Evolutionary conservation across 2,888 invertebrate genomes (phyloP), one percentile per base, ranked within the genome.

Genomic region (Argynnis bischoffii): DNA sequence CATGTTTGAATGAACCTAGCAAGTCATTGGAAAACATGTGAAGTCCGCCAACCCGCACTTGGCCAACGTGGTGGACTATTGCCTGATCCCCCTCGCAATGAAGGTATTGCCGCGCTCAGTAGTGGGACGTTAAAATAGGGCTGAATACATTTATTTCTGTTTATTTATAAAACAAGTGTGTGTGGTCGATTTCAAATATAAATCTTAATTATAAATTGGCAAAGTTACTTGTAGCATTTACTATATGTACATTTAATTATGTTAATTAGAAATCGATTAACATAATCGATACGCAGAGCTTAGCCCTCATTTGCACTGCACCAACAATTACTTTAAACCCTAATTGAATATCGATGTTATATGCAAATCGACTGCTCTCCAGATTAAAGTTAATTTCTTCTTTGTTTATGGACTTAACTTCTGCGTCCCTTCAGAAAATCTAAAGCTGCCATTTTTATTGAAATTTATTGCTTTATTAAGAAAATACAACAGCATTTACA

Each of bases 271-370:
- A 63, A 72, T 71, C 67, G 70, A 74, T 75, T 73, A 65, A 71
- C 74, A 75, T 74, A 72, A 72, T 71, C 72, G 73, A 71, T 72
- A 70, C 66, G 67, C 68, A 67, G 65, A 68, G 70, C 63, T 74
- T 68, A 71, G 66, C 67, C 66, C 74, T 74, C 75, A 73, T 77
- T 77, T 76, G 73, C 74, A 70, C 72, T 70, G 55, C 71, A 56
- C 73, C 71, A 71, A 74, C 74, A 74, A 77, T 77, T 75, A 76
- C 73, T 74, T 75, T 73, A 72, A 74, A 71, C 67, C 66, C 77
- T 82, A 84, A 85, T 83, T 80, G 84, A 81, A 79, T 81, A 81
- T 77, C 74, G 73, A 75, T 83, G 84, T 84, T 79, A 75, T 79
- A 85, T 84, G 85, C 81, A 79, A 84, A 85, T 77, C 57, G 66